These are phyloP conservation scores for Eupeodes latifasciatus DNA, from an alignment of 2,888 invertebrate genomes.

Conservation along the genomic window DNA sequence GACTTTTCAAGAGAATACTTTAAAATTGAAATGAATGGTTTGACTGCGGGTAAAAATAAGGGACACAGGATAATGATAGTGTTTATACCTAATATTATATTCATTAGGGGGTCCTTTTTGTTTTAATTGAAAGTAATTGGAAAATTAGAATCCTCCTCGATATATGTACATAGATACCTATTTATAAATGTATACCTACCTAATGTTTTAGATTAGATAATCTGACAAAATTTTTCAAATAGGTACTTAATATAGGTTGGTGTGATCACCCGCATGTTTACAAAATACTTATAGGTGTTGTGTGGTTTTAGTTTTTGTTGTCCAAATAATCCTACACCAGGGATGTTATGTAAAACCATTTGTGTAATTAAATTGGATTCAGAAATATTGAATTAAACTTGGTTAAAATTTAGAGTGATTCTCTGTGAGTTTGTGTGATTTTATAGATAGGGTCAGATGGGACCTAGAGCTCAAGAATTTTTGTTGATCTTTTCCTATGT, in stretches of 20 bases:
- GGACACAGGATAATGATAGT: background rate
- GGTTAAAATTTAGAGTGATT: background rate
- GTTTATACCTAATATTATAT: background rate
- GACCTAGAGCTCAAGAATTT: too few species aligned
- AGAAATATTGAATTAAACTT: conserved; percentile 8
- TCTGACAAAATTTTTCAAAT: conserved; percentile 11
- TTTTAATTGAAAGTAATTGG: conserved; percentile 67
- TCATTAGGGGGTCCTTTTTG: conserved; percentile 21
- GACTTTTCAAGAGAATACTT: background rate
- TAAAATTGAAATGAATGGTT: conserved; percentile 55
- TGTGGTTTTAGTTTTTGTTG: conserved; percentile 3
- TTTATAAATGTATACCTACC: too few species aligned
- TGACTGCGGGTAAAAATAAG: background rate
- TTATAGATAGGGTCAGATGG: too few species aligned
- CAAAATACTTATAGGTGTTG: conserved; percentile 37
- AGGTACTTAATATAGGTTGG: conserved; percentile 24
- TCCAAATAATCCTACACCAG: conserved; percentile 1
- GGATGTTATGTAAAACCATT: background rate
- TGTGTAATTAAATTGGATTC: background rate
- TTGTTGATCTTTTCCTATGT: too few species aligned
- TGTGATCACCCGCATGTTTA: conserved; percentile 28
- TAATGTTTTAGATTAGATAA: conserved; percentile 13
- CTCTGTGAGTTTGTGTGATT: background rate
- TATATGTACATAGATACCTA: too few species aligned
- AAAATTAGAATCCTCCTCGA: conserved; percentile 41